These are phyloP conservation scores for Notothenia rossii DNA, from an alignment of 2,113 vertebrate species.

Conservation along the genomic window DNA sequence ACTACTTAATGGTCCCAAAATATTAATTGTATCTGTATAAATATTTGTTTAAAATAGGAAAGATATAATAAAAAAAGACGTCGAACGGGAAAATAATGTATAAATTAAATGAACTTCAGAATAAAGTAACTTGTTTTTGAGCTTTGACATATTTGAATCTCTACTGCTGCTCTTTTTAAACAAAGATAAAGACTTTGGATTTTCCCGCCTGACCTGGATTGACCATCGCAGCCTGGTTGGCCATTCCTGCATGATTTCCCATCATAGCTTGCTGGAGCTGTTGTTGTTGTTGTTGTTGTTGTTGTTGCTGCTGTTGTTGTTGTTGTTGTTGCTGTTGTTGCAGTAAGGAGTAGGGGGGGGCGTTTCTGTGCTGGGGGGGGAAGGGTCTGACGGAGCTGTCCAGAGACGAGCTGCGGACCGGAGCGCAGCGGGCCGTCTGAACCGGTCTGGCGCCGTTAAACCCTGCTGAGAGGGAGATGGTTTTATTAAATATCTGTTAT, in stretches of 20 bases:
- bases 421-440: conserved; percentile 86
- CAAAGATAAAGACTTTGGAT: background rate
- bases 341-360: conserved; percentile 89
- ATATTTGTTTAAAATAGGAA: too few relatives aligned
- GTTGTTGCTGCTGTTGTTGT: conserved; percentile 76
- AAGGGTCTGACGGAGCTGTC: conserved; percentile 89
- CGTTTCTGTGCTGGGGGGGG: conserved; percentile 88
- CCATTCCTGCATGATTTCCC: conserved; percentile 86
- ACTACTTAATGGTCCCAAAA: too few relatives aligned
- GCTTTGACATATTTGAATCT: too few relatives aligned
- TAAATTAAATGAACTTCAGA: too few relatives aligned
- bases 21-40: too few relatives aligned
- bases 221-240: conserved; percentile 69
- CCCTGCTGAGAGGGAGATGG: conserved; percentile 65
- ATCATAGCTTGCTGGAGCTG: conserved; percentile 88
- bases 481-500: background rate
- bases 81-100: too few relatives aligned
- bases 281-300: conserved; percentile 78
- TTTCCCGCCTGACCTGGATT: conserved; percentile 60
- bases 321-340: conserved; percentile 78
- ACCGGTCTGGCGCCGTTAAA: conserved; percentile 88
- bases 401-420: conserved; percentile 89
- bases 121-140: too few relatives aligned
- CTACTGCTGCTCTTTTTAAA: too few relatives aligned
- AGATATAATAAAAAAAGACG: too few relatives aligned